phyloP scores from a whole-genome alignment of 2,113 vertebrate species.

The Periophthalmodon schlosseri region DNA sequence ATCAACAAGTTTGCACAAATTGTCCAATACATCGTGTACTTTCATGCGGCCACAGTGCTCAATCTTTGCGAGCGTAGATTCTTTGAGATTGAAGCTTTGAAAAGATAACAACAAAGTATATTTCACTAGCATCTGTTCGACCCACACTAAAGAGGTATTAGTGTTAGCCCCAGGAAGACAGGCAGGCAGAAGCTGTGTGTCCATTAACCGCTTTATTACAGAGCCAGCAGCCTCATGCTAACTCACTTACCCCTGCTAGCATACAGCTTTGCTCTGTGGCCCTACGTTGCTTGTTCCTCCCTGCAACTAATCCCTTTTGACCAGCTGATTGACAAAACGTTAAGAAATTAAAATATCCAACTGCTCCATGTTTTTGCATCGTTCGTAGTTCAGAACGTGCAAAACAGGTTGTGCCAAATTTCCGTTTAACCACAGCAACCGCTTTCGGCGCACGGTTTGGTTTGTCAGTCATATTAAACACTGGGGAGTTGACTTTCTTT shows the following conservation, averaged over 20 bases:
- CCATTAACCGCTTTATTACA: slow-evolving; percentile 99
- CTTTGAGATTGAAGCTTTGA: slow-evolving; percentile 6
- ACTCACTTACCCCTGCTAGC: slow-evolving; percentile 93
- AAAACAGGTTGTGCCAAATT: slow-evolving; percentile 14
- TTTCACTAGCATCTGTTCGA: slow-evolving; percentile 94
- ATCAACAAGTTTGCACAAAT: too few relatives aligned
- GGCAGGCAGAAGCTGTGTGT: slow-evolving; percentile 94
- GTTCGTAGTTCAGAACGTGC: not conserved
- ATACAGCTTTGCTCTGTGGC: slow-evolving; percentile 82
- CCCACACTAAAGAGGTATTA: slow-evolving; percentile 99
- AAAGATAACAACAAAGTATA: slow-evolving; percentile 7
- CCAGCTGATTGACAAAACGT: not conserved
- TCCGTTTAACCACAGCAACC: slow-evolving; percentile 2
- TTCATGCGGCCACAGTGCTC: too few relatives aligned
- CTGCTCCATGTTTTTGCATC: not conserved
- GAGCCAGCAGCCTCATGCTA: slow-evolving; percentile 95
- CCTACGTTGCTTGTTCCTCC: slow-evolving; percentile 73
- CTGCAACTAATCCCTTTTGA: not conserved
- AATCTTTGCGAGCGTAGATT: not conserved
- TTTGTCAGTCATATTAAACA: slow-evolving; percentile 33
- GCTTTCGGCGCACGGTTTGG: slow-evolving; percentile 14
- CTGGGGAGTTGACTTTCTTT: slow-evolving; percentile 36
- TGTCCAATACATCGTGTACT: too few relatives aligned
- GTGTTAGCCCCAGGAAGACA: slow-evolving; percentile 96
- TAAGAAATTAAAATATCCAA: not conserved